Conservation (phyloP, 2,113 vertebrate species). For the Physeter macrocephalus region DNA sequence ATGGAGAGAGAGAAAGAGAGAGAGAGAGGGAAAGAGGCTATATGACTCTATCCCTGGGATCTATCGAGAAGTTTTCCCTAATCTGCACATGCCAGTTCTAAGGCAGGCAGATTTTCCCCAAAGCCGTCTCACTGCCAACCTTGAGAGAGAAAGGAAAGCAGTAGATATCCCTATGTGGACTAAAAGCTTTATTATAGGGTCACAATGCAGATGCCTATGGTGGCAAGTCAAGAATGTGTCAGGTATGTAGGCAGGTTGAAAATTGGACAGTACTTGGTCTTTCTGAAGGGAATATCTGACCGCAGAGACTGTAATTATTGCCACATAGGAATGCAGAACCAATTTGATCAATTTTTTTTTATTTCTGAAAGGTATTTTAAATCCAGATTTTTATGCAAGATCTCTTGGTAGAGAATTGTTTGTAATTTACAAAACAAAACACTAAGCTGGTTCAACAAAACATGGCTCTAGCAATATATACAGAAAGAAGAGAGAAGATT, state of each 20-base stretch:
- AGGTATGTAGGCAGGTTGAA: background rate
- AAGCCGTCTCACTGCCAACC: background rate
- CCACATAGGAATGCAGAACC: background rate
- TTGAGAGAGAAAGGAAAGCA: background rate
- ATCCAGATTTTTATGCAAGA: background rate
- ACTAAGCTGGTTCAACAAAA: background rate
- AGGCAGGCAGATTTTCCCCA: background rate
- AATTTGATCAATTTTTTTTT: background rate
- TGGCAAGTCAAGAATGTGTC: background rate
- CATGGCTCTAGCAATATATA: background rate
- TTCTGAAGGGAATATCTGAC: background rate
- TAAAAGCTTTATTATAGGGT: background rate
- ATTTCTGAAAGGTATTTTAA: background rate
- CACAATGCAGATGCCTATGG: background rate
- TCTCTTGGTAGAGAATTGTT: background rate
- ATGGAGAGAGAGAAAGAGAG: no score
- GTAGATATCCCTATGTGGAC: background rate
- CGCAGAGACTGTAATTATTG: background rate
- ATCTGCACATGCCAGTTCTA: background rate
- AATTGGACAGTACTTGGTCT: background rate
- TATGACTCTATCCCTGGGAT: background rate
- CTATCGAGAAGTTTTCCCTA: background rate
- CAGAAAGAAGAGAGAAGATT: background rate
- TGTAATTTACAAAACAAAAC: background rate
- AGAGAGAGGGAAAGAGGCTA: background rate